Conservation (phyloP, 2,888 invertebrate genomes). For the Eupithecia dodoneata region DNA sequence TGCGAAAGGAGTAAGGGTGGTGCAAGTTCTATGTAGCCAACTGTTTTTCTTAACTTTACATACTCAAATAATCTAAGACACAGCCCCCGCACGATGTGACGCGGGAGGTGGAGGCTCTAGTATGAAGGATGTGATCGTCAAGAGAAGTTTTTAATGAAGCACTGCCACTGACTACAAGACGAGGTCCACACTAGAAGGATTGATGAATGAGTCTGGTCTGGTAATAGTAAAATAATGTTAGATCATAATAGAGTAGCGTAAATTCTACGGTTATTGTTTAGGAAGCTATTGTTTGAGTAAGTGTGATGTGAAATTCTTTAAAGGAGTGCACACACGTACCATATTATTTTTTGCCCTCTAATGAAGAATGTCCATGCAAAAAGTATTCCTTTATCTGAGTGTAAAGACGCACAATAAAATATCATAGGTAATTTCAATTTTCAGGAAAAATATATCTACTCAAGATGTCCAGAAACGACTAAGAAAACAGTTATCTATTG, state of each 20-base stretch:
- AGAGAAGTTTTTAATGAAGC: too few relatives aligned
- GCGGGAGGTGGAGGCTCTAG: too few relatives aligned
- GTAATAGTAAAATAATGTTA: not conserved
- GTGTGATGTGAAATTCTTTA: not conserved
- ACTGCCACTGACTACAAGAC: not conserved
- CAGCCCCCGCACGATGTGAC: too few relatives aligned
- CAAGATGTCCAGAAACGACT: not conserved
- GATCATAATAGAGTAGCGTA: conserved; percentile 6
- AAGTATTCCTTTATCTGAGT: not conserved
- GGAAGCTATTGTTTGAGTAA: not conserved
- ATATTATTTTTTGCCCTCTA: not conserved
- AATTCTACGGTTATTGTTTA: not conserved
- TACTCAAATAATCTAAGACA: too few relatives aligned
- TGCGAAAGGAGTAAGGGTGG: too few relatives aligned
- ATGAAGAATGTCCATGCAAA: not conserved
- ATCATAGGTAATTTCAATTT: not conserved
- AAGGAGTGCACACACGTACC: not conserved
- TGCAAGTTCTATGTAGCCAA: too few relatives aligned
- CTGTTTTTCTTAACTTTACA: too few relatives aligned
- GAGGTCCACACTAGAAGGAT: not conserved
- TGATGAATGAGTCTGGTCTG: not conserved
- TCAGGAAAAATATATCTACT: not conserved
- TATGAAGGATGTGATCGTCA: too few relatives aligned
- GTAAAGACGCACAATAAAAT: not conserved
- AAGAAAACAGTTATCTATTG: not conserved